Percentiles rank a stretch among this genome's conserved stretches.
Conservation (phyloP, 37 sponge, comb jelly and placozoan genomes). For the Chondrilla cf. caribensis region DNA sequence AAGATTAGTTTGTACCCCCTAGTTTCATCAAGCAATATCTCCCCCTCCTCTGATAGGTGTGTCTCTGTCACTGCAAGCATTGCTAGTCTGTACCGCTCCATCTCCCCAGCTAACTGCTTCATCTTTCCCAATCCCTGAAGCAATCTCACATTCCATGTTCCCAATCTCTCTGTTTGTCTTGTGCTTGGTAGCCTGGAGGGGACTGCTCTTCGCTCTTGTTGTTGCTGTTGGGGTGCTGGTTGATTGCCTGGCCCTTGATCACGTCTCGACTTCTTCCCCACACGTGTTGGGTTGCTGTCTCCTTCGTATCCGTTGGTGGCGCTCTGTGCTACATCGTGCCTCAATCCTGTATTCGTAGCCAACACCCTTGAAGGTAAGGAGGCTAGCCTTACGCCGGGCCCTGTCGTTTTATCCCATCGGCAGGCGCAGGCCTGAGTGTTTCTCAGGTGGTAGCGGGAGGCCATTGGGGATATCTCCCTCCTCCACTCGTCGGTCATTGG, state of each 20-base stretch:
- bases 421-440: background rate
- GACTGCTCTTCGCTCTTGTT: background rate
- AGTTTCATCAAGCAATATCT: too few relatives aligned
- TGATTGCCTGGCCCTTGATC: background rate
- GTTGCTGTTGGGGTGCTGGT: background rate
- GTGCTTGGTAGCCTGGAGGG: background rate
- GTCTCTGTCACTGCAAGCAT: too few relatives aligned
- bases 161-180: too few relatives aligned
- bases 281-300: background rate
- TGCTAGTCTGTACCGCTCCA: too few relatives aligned
- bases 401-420: background rate
- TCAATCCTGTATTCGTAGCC: conserved; percentile 1
- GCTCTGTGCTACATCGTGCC: background rate
- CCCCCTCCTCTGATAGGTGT: too few relatives aligned
- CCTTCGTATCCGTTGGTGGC: background rate
- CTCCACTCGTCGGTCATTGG: background rate
- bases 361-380: background rate
- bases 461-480: background rate
- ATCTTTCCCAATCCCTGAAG: too few relatives aligned
- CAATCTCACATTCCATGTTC: too few relatives aligned
- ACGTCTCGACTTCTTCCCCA: too few relatives aligned
- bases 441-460: background rate
- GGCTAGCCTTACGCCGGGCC: background rate
- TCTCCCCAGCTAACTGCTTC: too few relatives aligned
- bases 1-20: too few relatives aligned